These are phyloP conservation scores for Biston stratarius DNA, from an alignment of 2,888 invertebrate genomes.

Conservation along the genomic window DNA sequence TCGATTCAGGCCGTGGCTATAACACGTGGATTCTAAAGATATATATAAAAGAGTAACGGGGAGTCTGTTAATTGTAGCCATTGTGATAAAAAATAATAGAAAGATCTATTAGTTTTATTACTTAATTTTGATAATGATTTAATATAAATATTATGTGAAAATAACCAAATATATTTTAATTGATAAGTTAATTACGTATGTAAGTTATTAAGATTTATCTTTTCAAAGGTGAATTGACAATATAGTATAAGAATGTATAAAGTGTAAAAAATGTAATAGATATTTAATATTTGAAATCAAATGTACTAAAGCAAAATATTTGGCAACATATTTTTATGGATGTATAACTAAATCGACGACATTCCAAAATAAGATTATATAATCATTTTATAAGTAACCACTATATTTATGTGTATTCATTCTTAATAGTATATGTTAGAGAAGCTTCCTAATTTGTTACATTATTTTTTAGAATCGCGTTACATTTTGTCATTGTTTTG, in stretches of 20 bases:
- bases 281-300: slow-evolving; percentile 12
- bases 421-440: too few species aligned
- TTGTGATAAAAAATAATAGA: slow-evolving; percentile 11
- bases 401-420: too few species aligned
- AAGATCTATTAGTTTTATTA: slow-evolving; percentile 2
- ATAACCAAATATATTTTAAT: slow-evolving; percentile 27
- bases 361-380: slow-evolving; percentile 1
- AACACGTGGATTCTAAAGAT: neutral
- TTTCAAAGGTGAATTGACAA: slow-evolving; percentile 56
- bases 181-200: slow-evolving; percentile 12
- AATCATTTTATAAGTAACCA: too few species aligned
- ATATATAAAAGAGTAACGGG: neutral
- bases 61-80: neutral
- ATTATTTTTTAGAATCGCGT: neutral
- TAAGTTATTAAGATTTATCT: slow-evolving; percentile 35
- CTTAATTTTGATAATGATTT: slow-evolving; percentile 1
- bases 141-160: slow-evolving; percentile 2
- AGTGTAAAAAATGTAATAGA: slow-evolving; percentile 42
- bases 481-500: neutral
- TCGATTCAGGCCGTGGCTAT: neutral
- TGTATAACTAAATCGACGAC: neutral
- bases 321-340: slow-evolving; percentile 2
- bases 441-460: too few species aligned
- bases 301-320: slow-evolving; percentile 7
- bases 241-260: slow-evolving; percentile 46